Evolutionary conservation across 2,797 vertebrate genomes (phyloP).

Genomic region (Lemur catta): DNA sequence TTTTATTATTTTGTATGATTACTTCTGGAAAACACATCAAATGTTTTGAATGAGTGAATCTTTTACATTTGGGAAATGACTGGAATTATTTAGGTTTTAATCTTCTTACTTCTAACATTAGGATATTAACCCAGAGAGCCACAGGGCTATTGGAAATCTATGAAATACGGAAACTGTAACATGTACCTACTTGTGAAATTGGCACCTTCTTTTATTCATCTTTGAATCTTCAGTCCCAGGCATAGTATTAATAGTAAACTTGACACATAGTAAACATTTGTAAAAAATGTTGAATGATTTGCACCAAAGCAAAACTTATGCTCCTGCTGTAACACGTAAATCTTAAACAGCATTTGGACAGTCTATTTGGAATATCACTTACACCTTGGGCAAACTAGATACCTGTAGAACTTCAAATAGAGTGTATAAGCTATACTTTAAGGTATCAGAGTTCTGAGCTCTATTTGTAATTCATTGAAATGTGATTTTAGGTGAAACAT

Average conservation of each 20-base stretch:
- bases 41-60: neutral
- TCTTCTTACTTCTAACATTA: neutral
- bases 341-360: neutral
- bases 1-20: neutral
- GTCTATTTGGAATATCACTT: neutral
- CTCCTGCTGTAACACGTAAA: neutral
- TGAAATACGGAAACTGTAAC: neutral
- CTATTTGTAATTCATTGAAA: conserved; percentile 49
- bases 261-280: neutral
- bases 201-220: neutral
- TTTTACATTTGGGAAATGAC: conserved; percentile 27
- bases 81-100: neutral
- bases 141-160: neutral
- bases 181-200: neutral
- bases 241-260: neutral
- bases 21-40: neutral
- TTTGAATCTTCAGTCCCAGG: neutral
- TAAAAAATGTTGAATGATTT: neutral
- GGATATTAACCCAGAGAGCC: neutral
- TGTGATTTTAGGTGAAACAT: conserved; percentile 93
- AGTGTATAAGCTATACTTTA: neutral
- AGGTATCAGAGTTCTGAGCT: conserved; percentile 25
- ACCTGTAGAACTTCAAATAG: neutral
- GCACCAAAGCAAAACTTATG: neutral
- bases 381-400: neutral